phyloP scores from a whole-genome alignment of 2,113 vertebrate species.

The Pterocles gutturalis region DNA sequence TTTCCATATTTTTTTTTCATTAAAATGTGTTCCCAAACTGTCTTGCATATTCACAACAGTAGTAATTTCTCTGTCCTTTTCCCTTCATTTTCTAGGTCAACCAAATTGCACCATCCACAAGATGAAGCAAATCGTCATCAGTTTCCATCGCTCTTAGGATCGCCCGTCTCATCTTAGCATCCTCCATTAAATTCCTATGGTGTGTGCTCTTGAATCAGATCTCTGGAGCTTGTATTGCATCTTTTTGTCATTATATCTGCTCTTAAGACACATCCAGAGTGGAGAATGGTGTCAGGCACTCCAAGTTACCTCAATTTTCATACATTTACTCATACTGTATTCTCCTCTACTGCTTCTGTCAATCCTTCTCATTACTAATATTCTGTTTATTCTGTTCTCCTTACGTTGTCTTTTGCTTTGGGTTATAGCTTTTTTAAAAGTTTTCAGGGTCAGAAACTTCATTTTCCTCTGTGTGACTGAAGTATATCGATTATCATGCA shows the following conservation, averaged over 20 bases:
- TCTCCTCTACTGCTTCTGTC: neutral
- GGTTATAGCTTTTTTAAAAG: neutral
- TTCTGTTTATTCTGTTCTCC: neutral
- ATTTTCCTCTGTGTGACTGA: neutral
- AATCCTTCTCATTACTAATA: neutral
- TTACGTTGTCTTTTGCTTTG: neutral
- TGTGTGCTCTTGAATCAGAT: neutral
- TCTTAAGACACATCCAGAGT: neutral
- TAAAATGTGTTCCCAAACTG: neutral
- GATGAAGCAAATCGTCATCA: neutral
- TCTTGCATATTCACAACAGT: neutral
- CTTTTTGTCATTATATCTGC: neutral
- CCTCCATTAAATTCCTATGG: neutral
- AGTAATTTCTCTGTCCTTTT: neutral
- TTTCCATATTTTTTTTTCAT: neutral
- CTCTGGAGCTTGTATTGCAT: neutral
- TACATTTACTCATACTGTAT: neutral
- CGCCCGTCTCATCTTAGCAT: rapidly evolving
- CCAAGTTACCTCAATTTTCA: neutral
- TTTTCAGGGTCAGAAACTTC: neutral
- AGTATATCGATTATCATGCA: neutral
- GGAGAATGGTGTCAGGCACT: neutral
- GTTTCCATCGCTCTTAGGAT: neutral
- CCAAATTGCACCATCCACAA: neutral
- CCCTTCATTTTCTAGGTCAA: neutral